These are phyloP conservation scores for Nothocercus julius DNA, from an alignment of 2,113 vertebrate species.

Conservation along the genomic window DNA sequence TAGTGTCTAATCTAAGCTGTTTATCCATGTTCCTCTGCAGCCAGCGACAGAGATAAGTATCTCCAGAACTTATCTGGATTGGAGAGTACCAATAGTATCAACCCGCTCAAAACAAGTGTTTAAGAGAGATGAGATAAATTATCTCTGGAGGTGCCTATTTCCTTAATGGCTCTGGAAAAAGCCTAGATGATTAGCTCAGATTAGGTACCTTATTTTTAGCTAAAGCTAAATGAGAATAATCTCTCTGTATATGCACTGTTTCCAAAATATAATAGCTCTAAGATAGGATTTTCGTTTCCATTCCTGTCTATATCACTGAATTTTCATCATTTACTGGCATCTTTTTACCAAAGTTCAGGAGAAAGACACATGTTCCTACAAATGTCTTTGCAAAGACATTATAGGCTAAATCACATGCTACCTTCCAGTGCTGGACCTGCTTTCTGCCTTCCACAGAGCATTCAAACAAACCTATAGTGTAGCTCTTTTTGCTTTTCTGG, in stretches of 20 bases:
- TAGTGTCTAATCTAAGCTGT: neutral
- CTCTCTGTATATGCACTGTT: neutral
- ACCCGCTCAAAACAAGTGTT: neutral
- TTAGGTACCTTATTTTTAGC: neutral
- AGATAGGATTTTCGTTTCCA: neutral
- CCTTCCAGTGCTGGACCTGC: neutral
- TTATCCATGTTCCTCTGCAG: neutral
- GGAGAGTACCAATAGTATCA: neutral
- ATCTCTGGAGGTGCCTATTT: neutral
- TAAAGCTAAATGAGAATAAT: neutral
- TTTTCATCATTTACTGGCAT: neutral
- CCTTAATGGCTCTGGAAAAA: neutral
- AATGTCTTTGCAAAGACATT: neutral
- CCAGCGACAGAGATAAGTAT: neutral
- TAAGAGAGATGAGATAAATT: neutral
- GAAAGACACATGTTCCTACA: neutral
- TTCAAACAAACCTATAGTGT: neutral
- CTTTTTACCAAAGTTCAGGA: slow-evolving; percentile 21
- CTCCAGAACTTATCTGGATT: neutral
- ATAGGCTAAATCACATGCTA: neutral
- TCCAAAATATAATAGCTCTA: neutral
- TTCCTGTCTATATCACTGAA: slow-evolving; percentile 14
- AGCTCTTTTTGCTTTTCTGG: neutral
- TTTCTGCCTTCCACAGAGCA: neutral
- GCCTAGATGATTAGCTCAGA: neutral